phyloP scores from a whole-genome alignment of 2,113 vertebrate species.

The Rhadina sibilatrix region DNA sequence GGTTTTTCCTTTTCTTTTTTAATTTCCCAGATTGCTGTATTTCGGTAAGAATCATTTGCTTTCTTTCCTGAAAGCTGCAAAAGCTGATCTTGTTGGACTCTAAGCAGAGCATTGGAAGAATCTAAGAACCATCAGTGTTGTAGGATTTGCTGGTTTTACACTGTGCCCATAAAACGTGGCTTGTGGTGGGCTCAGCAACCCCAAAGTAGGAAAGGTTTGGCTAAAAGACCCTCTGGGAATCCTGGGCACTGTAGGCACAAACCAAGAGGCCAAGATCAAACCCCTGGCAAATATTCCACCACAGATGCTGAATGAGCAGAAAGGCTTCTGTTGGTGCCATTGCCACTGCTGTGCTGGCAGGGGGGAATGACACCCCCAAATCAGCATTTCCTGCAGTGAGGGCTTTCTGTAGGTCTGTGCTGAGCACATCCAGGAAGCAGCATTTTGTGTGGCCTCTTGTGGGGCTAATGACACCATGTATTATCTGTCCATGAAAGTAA shows the following conservation, averaged over 20 bases:
- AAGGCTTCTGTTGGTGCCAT: background rate
- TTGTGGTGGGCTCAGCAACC: background rate
- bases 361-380: background rate
- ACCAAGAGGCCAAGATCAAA: background rate
- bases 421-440: background rate
- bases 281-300: background rate
- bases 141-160: background rate
- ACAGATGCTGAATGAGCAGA: background rate
- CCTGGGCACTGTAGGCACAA: background rate
- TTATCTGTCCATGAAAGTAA: background rate
- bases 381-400: background rate
- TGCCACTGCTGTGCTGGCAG: background rate
- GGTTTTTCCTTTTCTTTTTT: background rate
- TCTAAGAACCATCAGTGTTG: background rate
- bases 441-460: background rate
- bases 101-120: background rate
- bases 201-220: background rate
- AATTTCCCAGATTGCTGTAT: background rate
- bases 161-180: background rate
- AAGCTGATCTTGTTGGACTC: background rate
- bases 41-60: background rate
- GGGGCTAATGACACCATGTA: accelerated
- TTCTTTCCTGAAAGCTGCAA: background rate
- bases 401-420: background rate
- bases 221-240: background rate